Base-by-base conservation (phyloP, 2,797 vertebrate genomes). In the Crypturellus tataupa region DNA sequence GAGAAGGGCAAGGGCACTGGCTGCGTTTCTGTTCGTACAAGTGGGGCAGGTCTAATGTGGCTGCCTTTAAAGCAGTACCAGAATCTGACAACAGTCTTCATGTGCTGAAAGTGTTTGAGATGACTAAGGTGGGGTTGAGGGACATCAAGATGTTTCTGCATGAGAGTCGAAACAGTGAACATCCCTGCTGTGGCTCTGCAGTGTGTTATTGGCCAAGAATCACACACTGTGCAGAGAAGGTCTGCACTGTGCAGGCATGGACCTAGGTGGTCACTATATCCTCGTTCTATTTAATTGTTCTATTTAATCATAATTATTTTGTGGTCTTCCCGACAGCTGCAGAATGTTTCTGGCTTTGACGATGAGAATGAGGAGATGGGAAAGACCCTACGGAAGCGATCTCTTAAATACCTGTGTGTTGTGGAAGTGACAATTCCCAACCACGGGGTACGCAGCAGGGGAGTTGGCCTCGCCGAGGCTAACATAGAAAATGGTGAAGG, bases 351-450 rank as follows among this genome's bases (percentile, higher is more conserved):
- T 65, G 97, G 94, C 31, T 95, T 96, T 20, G 96, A 94, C 24
- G 96, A 92, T 10, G 88, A 96, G n/a, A 95, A 89, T 3, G 80
- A 85, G 42, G 93, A 89, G 20, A 33, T 24, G 3, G 75, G 58
- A 7, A 9, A 35, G 12, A 69, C 53, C 0, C 10, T 40, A 24
- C 85, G 89, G 53, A 83, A 77, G 63, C 93, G 25, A 51, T 95
- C 67, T 3, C 59, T 98, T 76, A 98, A 92, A 82, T 98, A 98
- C 4, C 97, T 99, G 80, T 99, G 99, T 71, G 44, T 98, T 62
- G 72, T 98, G 70, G 98, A 99, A 94, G 96, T 99, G 64, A 93
- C 44, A 1, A 96, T 99, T 89, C 98, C 98, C 16, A 79, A 27
- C 6, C 98, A 98, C 1, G 62, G 91, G 5, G 72, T 97, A 56